phyloP scores from a whole-genome alignment of 2,113 vertebrate genomes.

The Tragelaphus imberbis region DNA sequence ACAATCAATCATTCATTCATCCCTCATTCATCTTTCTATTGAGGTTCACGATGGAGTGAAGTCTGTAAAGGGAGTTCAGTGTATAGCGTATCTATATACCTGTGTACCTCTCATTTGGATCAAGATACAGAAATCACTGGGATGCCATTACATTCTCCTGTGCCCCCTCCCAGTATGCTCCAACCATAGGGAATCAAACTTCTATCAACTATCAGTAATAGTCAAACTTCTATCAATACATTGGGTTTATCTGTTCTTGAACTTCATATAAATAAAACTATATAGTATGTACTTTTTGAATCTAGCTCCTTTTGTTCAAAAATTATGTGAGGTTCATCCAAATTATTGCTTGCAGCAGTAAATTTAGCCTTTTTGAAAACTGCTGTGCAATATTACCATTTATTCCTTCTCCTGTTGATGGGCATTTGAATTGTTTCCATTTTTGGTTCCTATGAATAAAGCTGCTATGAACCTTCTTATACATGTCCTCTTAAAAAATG shows the following conservation, averaged over 20 bases:
- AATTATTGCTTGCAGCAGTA: neutral
- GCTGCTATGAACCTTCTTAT: no score
- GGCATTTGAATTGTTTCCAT: neutral
- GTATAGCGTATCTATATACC: neutral
- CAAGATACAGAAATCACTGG: neutral
- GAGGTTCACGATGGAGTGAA: neutral
- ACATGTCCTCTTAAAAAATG: neutral
- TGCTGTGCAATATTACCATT: neutral
- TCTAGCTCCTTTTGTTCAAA: neutral
- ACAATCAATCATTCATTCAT: neutral
- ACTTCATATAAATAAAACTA: neutral
- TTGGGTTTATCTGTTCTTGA: neutral
- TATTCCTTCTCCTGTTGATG: neutral
- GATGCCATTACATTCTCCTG: neutral
- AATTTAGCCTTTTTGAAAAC: neutral
- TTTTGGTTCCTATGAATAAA: neutral
- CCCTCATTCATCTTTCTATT: neutral
- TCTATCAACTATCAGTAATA: neutral
- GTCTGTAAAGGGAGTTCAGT: neutral
- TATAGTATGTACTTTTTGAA: neutral
- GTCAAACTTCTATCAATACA: neutral
- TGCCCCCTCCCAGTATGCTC: neutral
- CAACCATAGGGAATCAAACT: neutral
- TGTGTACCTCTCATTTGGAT: neutral
- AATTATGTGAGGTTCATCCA: neutral